Evolutionary conservation across 2,113 vertebrate genomes (phyloP), one percentile per base, ranked within the genome.

Genomic region (Phalacrocorax aristotelis): DNA sequence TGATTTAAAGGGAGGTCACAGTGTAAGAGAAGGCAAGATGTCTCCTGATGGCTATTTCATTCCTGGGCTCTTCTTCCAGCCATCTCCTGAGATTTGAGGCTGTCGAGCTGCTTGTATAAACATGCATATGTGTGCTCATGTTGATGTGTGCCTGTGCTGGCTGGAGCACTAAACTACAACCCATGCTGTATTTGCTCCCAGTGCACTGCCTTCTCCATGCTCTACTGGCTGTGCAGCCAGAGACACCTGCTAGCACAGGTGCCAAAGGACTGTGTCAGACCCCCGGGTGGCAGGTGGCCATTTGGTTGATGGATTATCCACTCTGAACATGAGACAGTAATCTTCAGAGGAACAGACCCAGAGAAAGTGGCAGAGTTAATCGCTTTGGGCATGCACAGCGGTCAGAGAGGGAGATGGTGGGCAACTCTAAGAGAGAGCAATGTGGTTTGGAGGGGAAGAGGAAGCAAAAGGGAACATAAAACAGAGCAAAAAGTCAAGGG

Each of bases 281-380:
- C 86, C 79, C 51, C 92, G 79, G 71, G 52, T 78, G 87, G 91
- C 84, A 83, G 72, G 64, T 90, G 89, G 91, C 71, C 52, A 64
- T 79, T 65, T 90, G 30, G 19, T 58, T 96, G 88, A 93, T 92
- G 90, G 89, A 91, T 96, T 91, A 95, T 83, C 81, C 74, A 54
- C 60, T 89, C 66, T 4, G 15, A 87, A 83, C 49, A 36, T 6
- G 34, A 96, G 83, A 91, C 83, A 54, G 87, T 92, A 94, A 93
- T 93, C 96, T 96, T 88, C 74, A 96, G 90, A 96, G 78, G 44
- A 91, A 61, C 64, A 90, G 75, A 62, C 86, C n/a, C 74, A 64
- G 75, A 80, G 90, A 81, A 89, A 34, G 84, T 48, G 85, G 51
- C 89, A 88, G 48, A 87, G 83, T 92, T 92, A 97, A 83, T 94